These are phyloP conservation scores for Penaeus japonicus DNA, from an alignment of 1,140 invertebrate genomes.

Conservation along the genomic window DNA sequence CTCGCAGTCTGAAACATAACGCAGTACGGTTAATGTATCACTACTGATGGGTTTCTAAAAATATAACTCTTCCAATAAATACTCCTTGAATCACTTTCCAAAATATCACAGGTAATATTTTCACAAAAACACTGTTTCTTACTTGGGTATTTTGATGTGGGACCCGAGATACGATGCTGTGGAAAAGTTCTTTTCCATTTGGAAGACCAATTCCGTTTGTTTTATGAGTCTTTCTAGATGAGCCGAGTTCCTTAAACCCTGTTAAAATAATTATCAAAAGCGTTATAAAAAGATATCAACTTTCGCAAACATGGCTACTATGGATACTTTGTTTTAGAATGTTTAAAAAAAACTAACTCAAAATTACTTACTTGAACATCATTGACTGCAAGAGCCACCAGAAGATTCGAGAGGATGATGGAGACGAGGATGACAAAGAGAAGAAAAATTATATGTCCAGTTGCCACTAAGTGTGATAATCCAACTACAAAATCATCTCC, in stretches of 20 bases:
- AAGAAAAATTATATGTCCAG: conserved; percentile 68
- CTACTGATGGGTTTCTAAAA: too few relatives aligned
- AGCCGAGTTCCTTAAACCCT: conserved; percentile 68
- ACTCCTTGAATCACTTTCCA: not conserved
- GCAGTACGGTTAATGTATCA: too few relatives aligned
- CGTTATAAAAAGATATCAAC: too few relatives aligned
- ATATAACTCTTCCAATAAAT: too few relatives aligned
- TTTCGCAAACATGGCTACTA: too few relatives aligned
- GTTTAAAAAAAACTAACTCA: too few relatives aligned
- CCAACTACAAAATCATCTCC: conserved; percentile 63
- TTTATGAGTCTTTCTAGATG: conserved; percentile 65
- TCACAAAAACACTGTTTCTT: not conserved
- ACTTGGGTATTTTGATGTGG: conserved; percentile 46
- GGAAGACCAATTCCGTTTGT: conserved; percentile 64
- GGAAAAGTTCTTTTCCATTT: conserved; percentile 62
- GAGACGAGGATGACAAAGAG: conserved; percentile 71
- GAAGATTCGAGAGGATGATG: conserved; percentile 72
- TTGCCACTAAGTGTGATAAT: conserved; percentile 61
- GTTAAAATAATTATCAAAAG: conserved; percentile 48
- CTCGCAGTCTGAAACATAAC: not conserved
- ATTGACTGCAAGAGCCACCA: conserved; percentile 73
- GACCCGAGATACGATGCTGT: conserved; percentile 43
- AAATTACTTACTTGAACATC: conserved; percentile 65
- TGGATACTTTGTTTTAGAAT: too few relatives aligned
- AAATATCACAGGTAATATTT: not conserved